Conservation (phyloP, 2,113 vertebrate species). For the Miniopterus natalensis region DNA sequence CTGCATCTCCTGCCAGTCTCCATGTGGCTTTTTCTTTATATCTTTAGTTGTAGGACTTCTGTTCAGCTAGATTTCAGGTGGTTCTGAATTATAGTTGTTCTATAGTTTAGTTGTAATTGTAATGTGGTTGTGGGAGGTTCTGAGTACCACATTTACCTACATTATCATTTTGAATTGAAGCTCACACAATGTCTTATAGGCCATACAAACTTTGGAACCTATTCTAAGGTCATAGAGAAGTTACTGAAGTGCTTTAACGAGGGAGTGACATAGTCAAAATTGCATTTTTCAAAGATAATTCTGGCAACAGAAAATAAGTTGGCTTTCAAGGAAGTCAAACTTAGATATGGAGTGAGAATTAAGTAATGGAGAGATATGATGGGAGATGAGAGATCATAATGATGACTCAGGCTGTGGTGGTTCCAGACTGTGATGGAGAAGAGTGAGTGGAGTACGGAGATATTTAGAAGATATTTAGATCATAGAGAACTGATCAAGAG, state of each 20-base stretch:
- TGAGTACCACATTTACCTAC: background rate
- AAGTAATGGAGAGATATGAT: background rate
- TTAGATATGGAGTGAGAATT: conserved; percentile 1
- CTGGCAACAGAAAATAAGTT: background rate
- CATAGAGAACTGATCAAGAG: background rate
- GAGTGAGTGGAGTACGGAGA: background rate
- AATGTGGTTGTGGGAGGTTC: background rate
- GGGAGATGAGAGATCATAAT: background rate
- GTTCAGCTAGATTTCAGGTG: background rate
- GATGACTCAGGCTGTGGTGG: background rate
- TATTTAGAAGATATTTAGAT: background rate
- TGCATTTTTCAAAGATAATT: conserved; percentile 38
- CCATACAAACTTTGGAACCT: background rate
- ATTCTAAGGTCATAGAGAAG: background rate
- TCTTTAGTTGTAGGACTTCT: background rate
- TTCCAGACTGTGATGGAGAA: background rate
- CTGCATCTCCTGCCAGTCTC: background rate
- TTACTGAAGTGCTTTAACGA: background rate
- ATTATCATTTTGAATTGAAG: background rate
- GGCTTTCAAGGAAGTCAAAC: conserved; percentile 59
- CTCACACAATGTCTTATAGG: background rate
- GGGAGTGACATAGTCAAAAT: background rate
- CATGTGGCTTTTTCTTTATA: background rate
- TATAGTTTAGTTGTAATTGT: background rate
- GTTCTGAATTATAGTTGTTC: background rate